A percentile compares a stretch with the other conserved stretches of the same genome.
These are phyloP conservation scores for Melanerpes formicivorus DNA, from an alignment of 2,113 vertebrate genomes.

Conservation along the genomic window DNA sequence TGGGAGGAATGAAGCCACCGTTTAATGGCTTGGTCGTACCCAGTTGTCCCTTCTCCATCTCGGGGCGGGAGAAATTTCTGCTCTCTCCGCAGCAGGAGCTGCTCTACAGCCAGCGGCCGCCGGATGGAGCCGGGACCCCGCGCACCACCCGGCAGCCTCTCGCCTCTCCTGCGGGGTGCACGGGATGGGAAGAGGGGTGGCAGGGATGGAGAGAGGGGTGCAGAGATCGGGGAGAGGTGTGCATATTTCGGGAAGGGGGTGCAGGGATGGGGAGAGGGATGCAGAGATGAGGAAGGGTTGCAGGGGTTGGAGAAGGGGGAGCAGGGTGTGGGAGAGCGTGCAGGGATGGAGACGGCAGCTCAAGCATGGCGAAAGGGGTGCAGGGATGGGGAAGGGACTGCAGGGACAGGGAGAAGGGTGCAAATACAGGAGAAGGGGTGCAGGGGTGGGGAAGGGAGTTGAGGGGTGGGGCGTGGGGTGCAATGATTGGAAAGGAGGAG, in stretches of 20 bases:
- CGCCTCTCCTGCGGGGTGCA: no score
- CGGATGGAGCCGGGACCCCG: background rate
- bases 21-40: background rate
- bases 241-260: accelerated
- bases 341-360: no score
- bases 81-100: background rate
- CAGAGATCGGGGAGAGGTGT: accelerated
- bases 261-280: background rate
- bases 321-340: no score
- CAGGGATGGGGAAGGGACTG: background rate
- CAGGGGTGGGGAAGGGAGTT: background rate
- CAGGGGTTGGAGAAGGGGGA: background rate
- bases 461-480: background rate
- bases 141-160: no score
- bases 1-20: accelerated
- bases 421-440: background rate
- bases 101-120: background rate
- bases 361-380: background rate
- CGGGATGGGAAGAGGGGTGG: background rate
- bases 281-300: background rate
- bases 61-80: background rate
- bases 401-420: no score
- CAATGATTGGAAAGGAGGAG: background rate
- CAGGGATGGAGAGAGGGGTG: background rate
- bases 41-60: background rate